Base-by-base conservation (phyloP, 2,113 vertebrate species). In the Gulo gulo region DNA sequence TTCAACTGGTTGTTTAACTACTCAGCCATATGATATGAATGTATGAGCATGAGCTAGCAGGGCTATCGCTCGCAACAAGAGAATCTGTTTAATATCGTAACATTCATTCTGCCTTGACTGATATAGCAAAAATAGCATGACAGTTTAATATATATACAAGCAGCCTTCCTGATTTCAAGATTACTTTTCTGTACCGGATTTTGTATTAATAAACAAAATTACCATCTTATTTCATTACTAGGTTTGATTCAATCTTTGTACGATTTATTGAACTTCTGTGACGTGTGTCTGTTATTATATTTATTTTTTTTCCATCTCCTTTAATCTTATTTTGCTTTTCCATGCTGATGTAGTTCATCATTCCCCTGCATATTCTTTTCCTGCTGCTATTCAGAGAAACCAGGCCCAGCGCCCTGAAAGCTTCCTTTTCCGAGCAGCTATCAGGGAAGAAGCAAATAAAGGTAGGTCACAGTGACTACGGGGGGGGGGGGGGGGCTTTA, bases 371-470 rank as follows among this genome's bases (percentile, higher is more conserved):
- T 99, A 99, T 98, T 98, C 99, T 96, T 98, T 98, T 96, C 98
- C 99, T 97, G 98, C 98, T 98, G 98, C 93, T 88, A 97, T 98
- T 97, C 99, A 99, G 98, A 99, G 99, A 97, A 98, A 98, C 87
- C 96, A 99, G 96, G 94, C 98, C 84, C 98, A 98, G 57, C 99
- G 99, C 84, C 99, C 99, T 4, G 99, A 99, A 96, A 99, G 99
- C 98, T 99, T 99, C 98, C 99, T 99, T 98, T 99, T 99, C 95
- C 99, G 99, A 98, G 98, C 99, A 74, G 95, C 98, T 93, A 98
- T 99, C 97, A 99, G 99, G 96, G 99, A 99, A 90, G 99, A 99
- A 97, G 98, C 99, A 97, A 99, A 98, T 98, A 99, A 98, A 99
- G 99, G 99, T 99, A 99, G 96, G 98, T 98, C 87, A 12, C 57